Evolutionary conservation across 2,888 invertebrate genomes (phyloP).

Genomic region (Orthonevra nobilis): DNA sequence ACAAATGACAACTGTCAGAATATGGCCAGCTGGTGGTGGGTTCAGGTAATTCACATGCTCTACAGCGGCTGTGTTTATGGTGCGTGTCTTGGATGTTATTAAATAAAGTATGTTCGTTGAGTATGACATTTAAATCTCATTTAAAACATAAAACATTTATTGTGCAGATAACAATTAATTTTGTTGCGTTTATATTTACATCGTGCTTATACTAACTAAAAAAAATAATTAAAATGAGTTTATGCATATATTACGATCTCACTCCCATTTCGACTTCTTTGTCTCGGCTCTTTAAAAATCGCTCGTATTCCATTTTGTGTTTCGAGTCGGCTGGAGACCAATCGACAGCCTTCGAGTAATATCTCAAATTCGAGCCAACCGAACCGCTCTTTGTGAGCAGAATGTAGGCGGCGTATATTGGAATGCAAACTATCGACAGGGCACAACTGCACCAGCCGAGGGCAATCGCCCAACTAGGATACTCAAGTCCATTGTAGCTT

Average conservation of each 20-base stretch:
- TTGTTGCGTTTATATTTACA: slow-evolving; percentile 24
- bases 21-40: neutral
- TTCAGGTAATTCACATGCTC: neutral
- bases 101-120: neutral
- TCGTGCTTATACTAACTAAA: neutral
- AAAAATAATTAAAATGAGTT: neutral
- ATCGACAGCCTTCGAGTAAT: slow-evolving; percentile 77
- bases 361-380: slow-evolving; percentile 76
- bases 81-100: neutral
- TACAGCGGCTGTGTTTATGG: slow-evolving; percentile 20
- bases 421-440: slow-evolving; percentile 88
- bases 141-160: neutral
- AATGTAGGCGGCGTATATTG: slow-evolving; percentile 84
- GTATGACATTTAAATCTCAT: neutral
- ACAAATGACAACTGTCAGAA: slow-evolving; percentile 44
- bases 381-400: slow-evolving; percentile 77
- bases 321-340: slow-evolving; percentile 83
- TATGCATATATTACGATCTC: slow-evolving; percentile 21
- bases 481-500: slow-evolving; percentile 80
- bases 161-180: slow-evolving; percentile 9
- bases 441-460: slow-evolving; percentile 85
- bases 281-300: slow-evolving; percentile 61
- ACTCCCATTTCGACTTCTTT: slow-evolving; percentile 60
- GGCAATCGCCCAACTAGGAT: slow-evolving; percentile 83
- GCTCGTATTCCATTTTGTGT: slow-evolving; percentile 73